phyloP scores from a whole-genome alignment of 2,113 vertebrate species.

The Butorides virescens region DNA sequence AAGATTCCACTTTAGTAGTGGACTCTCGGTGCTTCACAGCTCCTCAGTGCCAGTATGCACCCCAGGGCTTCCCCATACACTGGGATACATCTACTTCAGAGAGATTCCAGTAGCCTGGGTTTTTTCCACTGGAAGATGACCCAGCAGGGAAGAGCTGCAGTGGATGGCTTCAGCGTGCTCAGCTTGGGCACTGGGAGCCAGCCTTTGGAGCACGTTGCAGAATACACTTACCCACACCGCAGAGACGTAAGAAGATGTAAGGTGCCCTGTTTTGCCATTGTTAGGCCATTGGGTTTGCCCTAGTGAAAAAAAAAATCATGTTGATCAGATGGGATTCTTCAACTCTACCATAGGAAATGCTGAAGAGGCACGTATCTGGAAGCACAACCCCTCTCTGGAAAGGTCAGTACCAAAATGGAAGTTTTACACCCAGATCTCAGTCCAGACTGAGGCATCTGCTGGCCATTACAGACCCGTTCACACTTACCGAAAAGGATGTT shows the following conservation, averaged over 20 bases:
- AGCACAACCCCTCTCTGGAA: accelerated
- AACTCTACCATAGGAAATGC: neutral
- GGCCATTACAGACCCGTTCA: neutral
- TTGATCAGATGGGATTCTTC: neutral
- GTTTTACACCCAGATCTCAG: neutral
- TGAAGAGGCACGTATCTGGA: accelerated
- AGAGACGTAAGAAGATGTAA: neutral
- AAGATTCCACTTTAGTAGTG: neutral
- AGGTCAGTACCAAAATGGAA: accelerated
- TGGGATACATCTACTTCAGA: neutral
- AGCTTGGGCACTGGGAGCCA: neutral
- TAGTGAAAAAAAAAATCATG: neutral
- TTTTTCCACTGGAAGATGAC: neutral
- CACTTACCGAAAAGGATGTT: neutral
- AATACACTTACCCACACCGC: neutral
- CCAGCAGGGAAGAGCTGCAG: neutral
- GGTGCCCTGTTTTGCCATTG: neutral
- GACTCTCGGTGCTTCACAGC: neutral
- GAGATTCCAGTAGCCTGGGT: neutral
- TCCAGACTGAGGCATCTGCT: neutral
- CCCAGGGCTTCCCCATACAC: neutral
- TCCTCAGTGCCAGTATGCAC: neutral
- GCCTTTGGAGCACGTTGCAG: neutral
- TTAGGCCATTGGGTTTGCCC: no score
- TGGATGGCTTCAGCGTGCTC: neutral